A percentile compares a stretch with the other conserved stretches of the same genome.
Evolutionary conservation across 2,113 vertebrate species (phyloP).

Genomic region (Oxygymnocypris stewartii): DNA sequence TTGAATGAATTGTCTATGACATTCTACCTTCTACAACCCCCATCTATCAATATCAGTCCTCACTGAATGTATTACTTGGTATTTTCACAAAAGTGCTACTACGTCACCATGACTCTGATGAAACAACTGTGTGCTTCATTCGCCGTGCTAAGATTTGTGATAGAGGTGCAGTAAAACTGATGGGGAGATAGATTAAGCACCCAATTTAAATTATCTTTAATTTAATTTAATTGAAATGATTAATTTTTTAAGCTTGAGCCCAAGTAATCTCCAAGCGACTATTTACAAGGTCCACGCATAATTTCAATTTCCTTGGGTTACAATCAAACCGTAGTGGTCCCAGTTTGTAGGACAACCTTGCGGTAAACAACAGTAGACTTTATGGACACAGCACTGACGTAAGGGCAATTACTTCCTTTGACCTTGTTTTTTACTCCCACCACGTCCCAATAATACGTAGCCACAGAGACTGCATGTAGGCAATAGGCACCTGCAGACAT

Average conservation of each 20-base stretch:
- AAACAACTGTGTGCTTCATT: constrained; percentile 38
- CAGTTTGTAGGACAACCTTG: constrained; percentile 6
- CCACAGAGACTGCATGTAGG: constrained; percentile 41
- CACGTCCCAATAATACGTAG: constrained; percentile 48
- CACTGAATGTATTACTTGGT: constrained; percentile 32
- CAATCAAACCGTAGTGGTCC: neutral
- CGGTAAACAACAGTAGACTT: constrained; percentile 36
- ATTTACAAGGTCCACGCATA: neutral
- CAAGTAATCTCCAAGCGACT: neutral
- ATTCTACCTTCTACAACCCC: constrained; percentile 42
- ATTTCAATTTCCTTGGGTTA: neutral
- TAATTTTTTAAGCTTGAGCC: neutral
- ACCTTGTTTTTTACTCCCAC: constrained; percentile 56
- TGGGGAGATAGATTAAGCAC: constrained; percentile 9
- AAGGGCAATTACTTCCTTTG: constrained; percentile 53
- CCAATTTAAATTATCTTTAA: neutral
- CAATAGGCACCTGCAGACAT: constrained; percentile 55
- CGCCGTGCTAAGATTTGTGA: constrained; percentile 13
- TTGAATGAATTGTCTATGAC: neutral
- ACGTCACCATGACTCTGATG: constrained; percentile 16
- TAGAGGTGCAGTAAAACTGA: neutral
- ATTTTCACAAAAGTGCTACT: constrained; percentile 45
- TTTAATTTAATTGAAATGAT: too few species aligned
- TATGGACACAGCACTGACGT: neutral
- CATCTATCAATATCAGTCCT: constrained; percentile 51